Evolutionary conservation across 1,140 invertebrate genomes (phyloP), one percentile per base, ranked within the genome.

Genomic region (Hydropsyche tenuis): DNA sequence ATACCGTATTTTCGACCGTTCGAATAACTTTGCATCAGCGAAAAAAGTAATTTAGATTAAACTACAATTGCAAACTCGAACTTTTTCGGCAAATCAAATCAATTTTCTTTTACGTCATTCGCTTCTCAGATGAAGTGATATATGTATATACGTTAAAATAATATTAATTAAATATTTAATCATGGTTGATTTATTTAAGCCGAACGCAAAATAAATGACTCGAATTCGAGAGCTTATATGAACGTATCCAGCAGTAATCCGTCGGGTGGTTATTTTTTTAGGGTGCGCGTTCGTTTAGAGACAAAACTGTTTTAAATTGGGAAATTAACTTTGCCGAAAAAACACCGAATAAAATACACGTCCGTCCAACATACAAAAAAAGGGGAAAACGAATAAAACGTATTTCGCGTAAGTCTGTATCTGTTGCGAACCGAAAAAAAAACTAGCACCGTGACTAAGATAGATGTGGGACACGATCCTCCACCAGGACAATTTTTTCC

Each of bases 401-500:
- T 18, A 18, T 53, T 53, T 53, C 48, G n/a, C 20, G 14, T 53
- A 18, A 9, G 48, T 53, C 30, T 37, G 30, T 37, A 37, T 37
- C 30, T 37, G 30, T 37, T 37, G 30, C 30, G 56, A 25, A 60
- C 18, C 12, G 18, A 3, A 60, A 25, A 60, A 60, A 60, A 60
- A 60, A 60, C 22, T 60, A 60, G 56, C 22, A 27, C 12, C 56
- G 18, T 60, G 56, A 60, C 56, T 60, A 60, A 60, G 56, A 60
- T 60, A 60, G 56, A 60, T 60, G 56, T 60, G 20, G 56, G 56
- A 60, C 51, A 16, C 51, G 22, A 53, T 53, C 51, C 51, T 16
- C 51, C n/a, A 20, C 18, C 56, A 22, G 23, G 56, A 60, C 56
- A 60, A 60, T 60, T 60, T 60, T 53, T 60, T 60, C 56, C 56